Evolutionary conservation across 2,797 vertebrate species (phyloP).

Genomic region (Psittacula derbiana): DNA sequence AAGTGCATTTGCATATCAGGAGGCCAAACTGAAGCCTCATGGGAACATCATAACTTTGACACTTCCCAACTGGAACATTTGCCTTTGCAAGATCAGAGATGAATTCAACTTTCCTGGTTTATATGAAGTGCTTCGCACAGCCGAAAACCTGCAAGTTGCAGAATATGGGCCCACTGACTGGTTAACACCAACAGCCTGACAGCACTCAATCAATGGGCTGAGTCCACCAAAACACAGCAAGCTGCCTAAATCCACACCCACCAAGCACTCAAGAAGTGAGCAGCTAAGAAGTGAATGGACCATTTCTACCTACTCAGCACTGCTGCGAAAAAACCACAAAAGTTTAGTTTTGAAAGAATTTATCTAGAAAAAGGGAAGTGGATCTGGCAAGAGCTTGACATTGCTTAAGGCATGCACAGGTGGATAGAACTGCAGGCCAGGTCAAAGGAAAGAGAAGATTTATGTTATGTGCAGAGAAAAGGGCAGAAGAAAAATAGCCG

Average conservation of each 20-base stretch:
- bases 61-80: not conserved
- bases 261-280: not conserved
- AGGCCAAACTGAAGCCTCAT: not conserved
- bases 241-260: not conserved
- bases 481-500: conserved; percentile 95
- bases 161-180: not conserved
- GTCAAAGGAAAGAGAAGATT: conserved; percentile 91
- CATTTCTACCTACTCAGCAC: not conserved
- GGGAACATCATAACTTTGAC: not conserved
- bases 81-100: not conserved
- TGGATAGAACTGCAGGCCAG: conserved; percentile 91
- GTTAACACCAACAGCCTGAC: not conserved
- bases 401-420: conserved; percentile 93
- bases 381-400: conserved; percentile 73
- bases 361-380: conserved; percentile 47
- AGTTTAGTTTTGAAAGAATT: conserved; percentile 69
- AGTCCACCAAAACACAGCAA: not conserved
- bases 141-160: not conserved
- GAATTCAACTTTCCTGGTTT: not conserved
- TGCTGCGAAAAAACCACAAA: not conserved
- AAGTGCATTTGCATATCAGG: not conserved
- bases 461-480: conserved; percentile 92
- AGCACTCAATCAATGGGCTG: not conserved
- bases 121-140: not conserved
- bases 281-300: not conserved